Evolutionary conservation across 2,888 invertebrate genomes (phyloP), one percentile per base, ranked within the genome.

Genomic region (Polymixis lichenea): DNA sequence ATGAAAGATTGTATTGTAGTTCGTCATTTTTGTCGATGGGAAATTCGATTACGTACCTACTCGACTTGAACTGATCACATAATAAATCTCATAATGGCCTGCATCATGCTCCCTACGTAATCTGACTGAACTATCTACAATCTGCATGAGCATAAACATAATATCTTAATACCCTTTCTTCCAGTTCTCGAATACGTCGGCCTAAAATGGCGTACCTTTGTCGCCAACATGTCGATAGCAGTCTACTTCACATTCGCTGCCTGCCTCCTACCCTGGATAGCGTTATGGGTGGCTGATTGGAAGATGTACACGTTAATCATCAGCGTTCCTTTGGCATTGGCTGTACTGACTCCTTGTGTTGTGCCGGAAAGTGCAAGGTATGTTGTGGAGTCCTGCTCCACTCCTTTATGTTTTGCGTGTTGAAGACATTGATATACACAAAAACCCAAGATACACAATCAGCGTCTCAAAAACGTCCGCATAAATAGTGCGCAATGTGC

Each of bases 181-280:
- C 0, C 94, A 98, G 98, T 98, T 62, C 93, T 99, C 72, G 98
- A 99, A 91, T 98, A 98, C 93, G 98, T 98, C 0, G 98, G 98
- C 28, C 98, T 98, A 61, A 98, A 98, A 95, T 98, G 98, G 98
- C 97, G 99, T 2, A 99, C 98, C 0, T 98, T 99, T 91, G 98
- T 99, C 0, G 98, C 98, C 3, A 99, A 99, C 92, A 98, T 99
- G 98, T 98, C 98, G 0, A 98, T 99, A 71, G 98, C 98, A 0
- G 97, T 98, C 25, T 98, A 98, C 96, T 98, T 98, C 95, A 98
- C 98, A 0, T 97, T 98, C 64, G 98, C 98, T 0, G 98, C 98
- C 0, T 98, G 98, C 70, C 90, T 98, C n/a, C 93, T 99, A 56
- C 99, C 99, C 0, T 98, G 98, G 98, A 97, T 99, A 56, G 98